These are phyloP conservation scores for Leptinotarsa undecemlineata DNA, from an alignment of 1,140 invertebrate species.

Conservation along the genomic window DNA sequence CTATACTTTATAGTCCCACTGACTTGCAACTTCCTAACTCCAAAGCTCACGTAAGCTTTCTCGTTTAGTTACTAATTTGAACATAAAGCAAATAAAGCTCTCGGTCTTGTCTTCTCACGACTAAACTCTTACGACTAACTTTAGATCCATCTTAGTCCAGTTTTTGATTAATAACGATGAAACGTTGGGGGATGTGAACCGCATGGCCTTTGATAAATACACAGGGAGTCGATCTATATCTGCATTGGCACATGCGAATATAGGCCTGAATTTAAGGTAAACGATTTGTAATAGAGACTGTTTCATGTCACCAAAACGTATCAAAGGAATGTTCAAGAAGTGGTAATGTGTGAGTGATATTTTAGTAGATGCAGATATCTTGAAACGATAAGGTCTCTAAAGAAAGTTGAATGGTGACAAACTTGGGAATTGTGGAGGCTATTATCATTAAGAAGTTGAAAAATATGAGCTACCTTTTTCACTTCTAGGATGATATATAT, in stretches of 20 bases:
- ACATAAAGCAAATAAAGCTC: constrained; percentile 45
- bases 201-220: background rate
- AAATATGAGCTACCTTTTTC: no score
- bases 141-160: constrained; percentile 40
- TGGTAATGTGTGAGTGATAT: no score
- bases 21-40: constrained; percentile 44
- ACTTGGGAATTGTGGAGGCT: no score
- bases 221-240: background rate
- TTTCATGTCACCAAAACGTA: no score
- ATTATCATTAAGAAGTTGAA: no score
- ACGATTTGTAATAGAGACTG: no score
- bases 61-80: constrained; percentile 41
- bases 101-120: constrained; percentile 37
- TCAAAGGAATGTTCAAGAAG: no score
- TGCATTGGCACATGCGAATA: background rate
- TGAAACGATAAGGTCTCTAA: no score
- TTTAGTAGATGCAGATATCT: no score
- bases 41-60: constrained; percentile 42
- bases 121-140: constrained; percentile 30
- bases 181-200: background rate
- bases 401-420: no score
- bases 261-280: no score
- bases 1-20: constrained; percentile 44
- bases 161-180: constrained; percentile 3
- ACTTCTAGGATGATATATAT: no score